Evolutionary conservation across 2,797 vertebrate genomes (phyloP).

Genomic region (Dendrocincla tyrannina): DNA sequence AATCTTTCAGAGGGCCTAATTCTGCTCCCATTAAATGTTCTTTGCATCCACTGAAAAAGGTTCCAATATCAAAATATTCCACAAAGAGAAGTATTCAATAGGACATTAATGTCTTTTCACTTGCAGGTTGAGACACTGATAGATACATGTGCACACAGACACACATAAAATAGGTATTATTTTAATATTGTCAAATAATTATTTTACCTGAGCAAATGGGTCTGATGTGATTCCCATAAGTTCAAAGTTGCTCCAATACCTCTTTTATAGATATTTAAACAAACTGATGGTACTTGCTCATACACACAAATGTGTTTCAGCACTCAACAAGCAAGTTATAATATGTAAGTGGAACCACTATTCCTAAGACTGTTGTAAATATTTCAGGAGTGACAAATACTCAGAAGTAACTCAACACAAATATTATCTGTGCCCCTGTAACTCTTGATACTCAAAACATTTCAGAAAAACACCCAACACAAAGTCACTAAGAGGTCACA

Average conservation of each 20-base stretch:
- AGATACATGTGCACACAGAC: background rate
- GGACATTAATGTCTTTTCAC: background rate
- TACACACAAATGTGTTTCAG: background rate
- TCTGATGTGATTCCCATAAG: background rate
- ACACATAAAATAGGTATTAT: background rate
- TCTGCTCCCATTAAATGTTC: background rate
- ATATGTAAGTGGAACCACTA: background rate
- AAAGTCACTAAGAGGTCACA: background rate
- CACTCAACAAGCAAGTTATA: background rate
- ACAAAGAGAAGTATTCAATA: background rate
- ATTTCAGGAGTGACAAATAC: constrained; percentile 18
- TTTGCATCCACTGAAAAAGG: background rate
- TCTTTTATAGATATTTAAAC: constrained; percentile 1
- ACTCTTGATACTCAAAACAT: background rate
- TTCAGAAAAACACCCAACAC: background rate
- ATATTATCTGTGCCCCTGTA: background rate
- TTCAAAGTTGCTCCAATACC: background rate
- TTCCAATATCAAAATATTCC: background rate
- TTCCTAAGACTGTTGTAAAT: background rate
- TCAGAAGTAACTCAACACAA: constrained; percentile 1
- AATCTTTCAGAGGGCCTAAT: constrained; percentile 24
- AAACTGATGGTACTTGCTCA: background rate
- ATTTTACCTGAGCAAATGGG: background rate
- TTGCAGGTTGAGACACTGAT: background rate
- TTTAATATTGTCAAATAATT: background rate